phyloP scores from a whole-genome alignment of 2,797 vertebrate species.

The Lagorchestes hirsutus region DNA sequence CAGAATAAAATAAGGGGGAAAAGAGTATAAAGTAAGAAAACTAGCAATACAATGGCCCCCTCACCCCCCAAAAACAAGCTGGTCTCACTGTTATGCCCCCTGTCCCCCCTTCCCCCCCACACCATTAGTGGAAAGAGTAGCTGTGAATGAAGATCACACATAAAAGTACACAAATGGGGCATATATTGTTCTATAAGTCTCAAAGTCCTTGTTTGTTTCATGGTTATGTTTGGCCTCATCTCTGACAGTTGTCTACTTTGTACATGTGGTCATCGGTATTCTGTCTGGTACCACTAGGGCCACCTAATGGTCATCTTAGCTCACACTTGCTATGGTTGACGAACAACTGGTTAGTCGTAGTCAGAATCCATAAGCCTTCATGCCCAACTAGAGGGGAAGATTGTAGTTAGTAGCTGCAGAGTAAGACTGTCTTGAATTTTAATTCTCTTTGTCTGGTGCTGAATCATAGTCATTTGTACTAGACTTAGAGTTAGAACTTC shows the following conservation, averaged over 20 bases:
- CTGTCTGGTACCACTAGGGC: background rate
- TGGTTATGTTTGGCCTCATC: background rate
- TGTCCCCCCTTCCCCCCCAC: background rate
- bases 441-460: background rate
- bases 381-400: background rate
- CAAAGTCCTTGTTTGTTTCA: background rate
- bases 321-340: too few species aligned
- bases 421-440: background rate
- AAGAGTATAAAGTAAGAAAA: background rate
- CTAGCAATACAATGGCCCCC: background rate
- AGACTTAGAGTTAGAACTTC: background rate
- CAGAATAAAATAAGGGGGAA: background rate
- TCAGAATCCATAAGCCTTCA: background rate
- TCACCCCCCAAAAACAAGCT: background rate
- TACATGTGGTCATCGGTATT: background rate
- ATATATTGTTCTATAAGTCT: background rate
- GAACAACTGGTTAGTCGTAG: background rate
- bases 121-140: background rate
- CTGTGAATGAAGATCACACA: background rate
- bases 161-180: background rate
- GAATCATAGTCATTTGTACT: background rate
- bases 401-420: background rate
- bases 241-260: background rate
- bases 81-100: background rate
- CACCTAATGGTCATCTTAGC: background rate